These are phyloP conservation scores for Caenorhabditis tropicalis DNA, from an alignment of 1,140 invertebrate species.

Conservation along the genomic window DNA sequence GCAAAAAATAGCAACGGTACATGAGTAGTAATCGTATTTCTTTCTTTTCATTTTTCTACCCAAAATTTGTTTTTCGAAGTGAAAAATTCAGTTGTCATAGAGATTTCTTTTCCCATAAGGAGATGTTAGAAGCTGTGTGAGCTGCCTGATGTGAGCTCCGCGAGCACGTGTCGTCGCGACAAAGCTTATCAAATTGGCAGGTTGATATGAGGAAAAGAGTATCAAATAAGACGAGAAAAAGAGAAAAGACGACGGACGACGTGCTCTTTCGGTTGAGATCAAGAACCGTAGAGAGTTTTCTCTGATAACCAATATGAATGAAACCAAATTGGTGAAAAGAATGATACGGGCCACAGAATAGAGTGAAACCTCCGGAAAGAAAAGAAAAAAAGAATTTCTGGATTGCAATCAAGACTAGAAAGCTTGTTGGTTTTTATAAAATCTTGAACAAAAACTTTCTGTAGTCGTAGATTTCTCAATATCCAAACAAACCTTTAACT, in stretches of 20 bases:
- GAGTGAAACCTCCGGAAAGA: neutral
- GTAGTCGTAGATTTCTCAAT: too few species aligned
- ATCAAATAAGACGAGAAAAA: too few species aligned
- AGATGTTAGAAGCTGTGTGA: neutral
- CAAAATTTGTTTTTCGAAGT: neutral
- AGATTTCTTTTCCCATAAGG: neutral
- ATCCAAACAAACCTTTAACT: too few species aligned
- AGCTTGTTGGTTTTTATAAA: too few species aligned
- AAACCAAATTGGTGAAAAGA: neutral
- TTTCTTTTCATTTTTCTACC: neutral
- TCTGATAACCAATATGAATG: neutral
- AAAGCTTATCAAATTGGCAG: constrained; percentile 35
- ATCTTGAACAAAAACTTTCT: too few species aligned
- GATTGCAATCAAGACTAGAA: too few species aligned
- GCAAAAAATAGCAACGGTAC: neutral
- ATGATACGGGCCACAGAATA: neutral
- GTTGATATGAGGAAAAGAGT: neutral
- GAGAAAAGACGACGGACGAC: neutral
- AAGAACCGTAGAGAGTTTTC: neutral
- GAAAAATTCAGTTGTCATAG: neutral
- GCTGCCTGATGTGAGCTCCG: neutral
- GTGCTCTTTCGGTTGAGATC: constrained; percentile 5
- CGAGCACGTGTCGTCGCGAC: neutral
- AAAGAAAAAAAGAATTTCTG: too few species aligned
- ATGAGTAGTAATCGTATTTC: neutral